These are phyloP conservation scores for Athrips mouffetella DNA, from an alignment of 2,888 invertebrate genomes.

Conservation along the genomic window DNA sequence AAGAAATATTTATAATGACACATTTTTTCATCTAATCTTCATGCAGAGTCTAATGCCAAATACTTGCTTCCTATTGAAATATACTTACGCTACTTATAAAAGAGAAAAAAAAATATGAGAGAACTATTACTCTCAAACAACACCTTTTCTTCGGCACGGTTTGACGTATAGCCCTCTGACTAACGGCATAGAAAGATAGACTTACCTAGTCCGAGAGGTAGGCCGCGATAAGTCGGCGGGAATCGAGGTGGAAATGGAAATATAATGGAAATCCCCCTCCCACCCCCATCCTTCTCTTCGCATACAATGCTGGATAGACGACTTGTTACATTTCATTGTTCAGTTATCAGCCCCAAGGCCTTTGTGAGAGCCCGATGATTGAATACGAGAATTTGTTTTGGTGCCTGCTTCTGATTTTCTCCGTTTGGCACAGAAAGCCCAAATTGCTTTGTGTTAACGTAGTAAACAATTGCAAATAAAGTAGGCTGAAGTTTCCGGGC, in stretches of 20 bases:
- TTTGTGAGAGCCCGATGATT: conserved; percentile 75
- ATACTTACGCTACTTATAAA: not conserved
- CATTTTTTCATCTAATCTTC: no score
- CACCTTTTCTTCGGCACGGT: conserved; percentile 38
- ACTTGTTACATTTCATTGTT: conserved; percentile 79
- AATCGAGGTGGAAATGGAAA: conserved; percentile 79
- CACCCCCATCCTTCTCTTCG: conserved; percentile 33
- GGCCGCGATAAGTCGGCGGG: conserved; percentile 72
- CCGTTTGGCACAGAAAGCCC: conserved; percentile 65
- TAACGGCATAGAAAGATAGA: conserved; percentile 76
- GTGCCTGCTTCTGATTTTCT: conserved; percentile 71
- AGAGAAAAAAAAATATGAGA: not conserved
- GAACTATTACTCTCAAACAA: conserved; percentile 20
- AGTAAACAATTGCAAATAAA: conserved; percentile 55
- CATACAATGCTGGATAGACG: conserved; percentile 75
- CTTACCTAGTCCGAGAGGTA: conserved; percentile 72
- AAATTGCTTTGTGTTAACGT: conserved; percentile 56
- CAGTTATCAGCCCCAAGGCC: conserved; percentile 74
- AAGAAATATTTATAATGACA: conserved; percentile 5
- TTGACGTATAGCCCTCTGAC: conserved; percentile 60
- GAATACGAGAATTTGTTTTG: conserved; percentile 77
- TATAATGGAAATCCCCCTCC: conserved; percentile 70
- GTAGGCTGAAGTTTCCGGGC: conserved; percentile 23
- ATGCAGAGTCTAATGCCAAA: no score
- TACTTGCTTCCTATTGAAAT: not conserved